phyloP scores from a whole-genome alignment of 2,888 invertebrate genomes.

The Athripsodes cinereus region DNA sequence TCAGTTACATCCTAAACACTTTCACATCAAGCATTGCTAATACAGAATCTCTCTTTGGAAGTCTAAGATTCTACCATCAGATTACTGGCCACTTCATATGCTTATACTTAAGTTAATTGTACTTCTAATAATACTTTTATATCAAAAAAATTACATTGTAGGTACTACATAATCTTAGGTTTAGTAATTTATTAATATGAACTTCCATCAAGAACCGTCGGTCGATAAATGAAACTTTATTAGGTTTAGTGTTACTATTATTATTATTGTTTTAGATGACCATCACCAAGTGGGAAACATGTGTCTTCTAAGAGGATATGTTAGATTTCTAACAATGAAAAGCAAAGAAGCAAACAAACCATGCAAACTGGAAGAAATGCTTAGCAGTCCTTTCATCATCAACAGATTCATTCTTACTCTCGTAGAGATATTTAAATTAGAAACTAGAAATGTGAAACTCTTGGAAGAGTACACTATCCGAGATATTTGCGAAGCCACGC shows the following conservation, averaged over 20 bases:
- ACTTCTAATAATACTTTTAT: too few relatives aligned
- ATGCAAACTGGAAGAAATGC: slow-evolving; percentile 50
- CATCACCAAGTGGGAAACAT: slow-evolving; percentile 61
- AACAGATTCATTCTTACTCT: slow-evolving; percentile 52
- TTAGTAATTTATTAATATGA: too few relatives aligned
- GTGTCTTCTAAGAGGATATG: slow-evolving; percentile 61
- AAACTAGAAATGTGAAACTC: slow-evolving; percentile 42
- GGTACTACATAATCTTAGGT: too few relatives aligned
- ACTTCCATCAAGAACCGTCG: too few relatives aligned
- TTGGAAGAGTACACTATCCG: slow-evolving; percentile 46
- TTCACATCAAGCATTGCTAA: too few relatives aligned
- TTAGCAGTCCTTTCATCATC: slow-evolving; percentile 50
- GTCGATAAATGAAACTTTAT: too few relatives aligned
- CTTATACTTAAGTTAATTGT: too few relatives aligned
- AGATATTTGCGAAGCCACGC: slow-evolving; percentile 37
- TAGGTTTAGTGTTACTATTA: too few relatives aligned
- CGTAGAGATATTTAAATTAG: slow-evolving; percentile 49
- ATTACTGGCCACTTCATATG: not conserved
- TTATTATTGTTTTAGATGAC: slow-evolving; percentile 29
- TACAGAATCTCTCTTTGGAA: too few relatives aligned
- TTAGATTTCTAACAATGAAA: slow-evolving; percentile 44
- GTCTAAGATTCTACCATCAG: too few relatives aligned
- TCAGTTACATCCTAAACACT: too few relatives aligned
- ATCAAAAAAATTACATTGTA: too few relatives aligned
- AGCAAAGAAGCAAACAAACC: slow-evolving; percentile 24